Conservation (phyloP, 1,140 invertebrate species). For the Sesamia nonagrioides region DNA sequence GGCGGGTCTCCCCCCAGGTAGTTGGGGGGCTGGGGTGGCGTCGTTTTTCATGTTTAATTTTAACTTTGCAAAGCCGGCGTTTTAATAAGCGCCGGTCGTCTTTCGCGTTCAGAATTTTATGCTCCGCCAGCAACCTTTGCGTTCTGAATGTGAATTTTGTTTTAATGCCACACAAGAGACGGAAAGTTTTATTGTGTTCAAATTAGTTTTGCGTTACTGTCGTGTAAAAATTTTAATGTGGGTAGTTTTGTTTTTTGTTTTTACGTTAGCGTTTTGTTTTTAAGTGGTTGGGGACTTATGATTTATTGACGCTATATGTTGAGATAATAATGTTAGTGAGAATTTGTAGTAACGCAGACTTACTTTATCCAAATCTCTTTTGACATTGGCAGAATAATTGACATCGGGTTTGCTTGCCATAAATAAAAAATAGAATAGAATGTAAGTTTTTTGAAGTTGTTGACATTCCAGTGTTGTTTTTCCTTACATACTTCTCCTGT, state of each 20-base stretch:
- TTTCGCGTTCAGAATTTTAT: conserved; percentile 82
- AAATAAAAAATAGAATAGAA: too few relatives aligned
- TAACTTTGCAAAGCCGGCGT: conserved; percentile 83
- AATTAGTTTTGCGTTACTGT: conserved; percentile 70
- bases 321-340: not conserved
- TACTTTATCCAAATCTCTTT: too few relatives aligned
- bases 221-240: conserved; percentile 25
- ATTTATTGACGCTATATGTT: not conserved
- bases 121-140: conserved; percentile 70
- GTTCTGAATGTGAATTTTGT: conserved; percentile 72
- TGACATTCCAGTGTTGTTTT: too few relatives aligned
- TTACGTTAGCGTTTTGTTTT: not conserved
- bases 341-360: too few relatives aligned
- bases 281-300: not conserved
- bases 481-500: too few relatives aligned
- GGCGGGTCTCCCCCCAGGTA: conserved; percentile 58
- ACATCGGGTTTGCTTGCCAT: too few relatives aligned
- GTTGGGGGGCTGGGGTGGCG: conserved; percentile 52
- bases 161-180: conserved; percentile 74
- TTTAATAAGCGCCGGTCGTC: conserved; percentile 83
- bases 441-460: too few relatives aligned
- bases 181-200: conserved; percentile 77
- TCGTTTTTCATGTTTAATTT: conserved; percentile 87
- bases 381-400: too few relatives aligned
- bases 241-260: conserved; percentile 3